Evolutionary conservation across 2,113 vertebrate species (phyloP).

Genomic region (Epinephelus lanceolatus): DNA sequence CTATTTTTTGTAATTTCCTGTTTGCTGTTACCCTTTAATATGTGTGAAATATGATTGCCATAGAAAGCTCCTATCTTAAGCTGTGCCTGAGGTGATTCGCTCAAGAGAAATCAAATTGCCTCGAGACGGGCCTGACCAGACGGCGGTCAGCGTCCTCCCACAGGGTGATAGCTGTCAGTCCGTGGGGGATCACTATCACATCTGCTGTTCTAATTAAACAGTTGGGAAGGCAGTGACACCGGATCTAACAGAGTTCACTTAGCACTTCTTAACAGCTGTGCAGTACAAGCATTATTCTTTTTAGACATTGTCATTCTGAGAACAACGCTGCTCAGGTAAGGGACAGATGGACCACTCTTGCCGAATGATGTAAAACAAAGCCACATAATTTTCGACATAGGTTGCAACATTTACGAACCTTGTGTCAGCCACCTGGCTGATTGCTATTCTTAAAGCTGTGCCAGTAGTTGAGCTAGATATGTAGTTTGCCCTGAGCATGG

Average conservation of each 20-base stretch:
- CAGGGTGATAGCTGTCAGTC: conserved; percentile 44
- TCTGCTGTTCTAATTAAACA: conserved; percentile 66
- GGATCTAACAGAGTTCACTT: conserved; percentile 59
- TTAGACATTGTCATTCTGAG: conserved; percentile 22
- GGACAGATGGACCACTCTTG: conserved; percentile 19
- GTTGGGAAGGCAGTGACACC: conserved; percentile 37
- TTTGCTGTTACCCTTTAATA: background rate
- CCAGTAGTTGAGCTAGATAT: background rate
- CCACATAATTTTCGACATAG: background rate
- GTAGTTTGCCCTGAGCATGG: background rate
- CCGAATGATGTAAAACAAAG: background rate
- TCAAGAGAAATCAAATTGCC: conserved; percentile 43
- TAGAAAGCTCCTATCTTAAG: background rate
- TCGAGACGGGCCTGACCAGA: conserved; percentile 18
- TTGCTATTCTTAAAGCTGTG: background rate
- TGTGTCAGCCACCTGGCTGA: background rate
- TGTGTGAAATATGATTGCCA: background rate
- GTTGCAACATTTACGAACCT: background rate
- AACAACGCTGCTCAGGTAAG: conserved; percentile 37
- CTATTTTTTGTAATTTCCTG: background rate
- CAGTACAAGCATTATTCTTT: conserved; percentile 18
- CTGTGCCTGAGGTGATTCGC: conserved; percentile 12
- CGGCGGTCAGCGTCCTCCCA: conserved; percentile 12
- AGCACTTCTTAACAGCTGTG: conserved; percentile 67
- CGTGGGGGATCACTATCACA: conserved; percentile 44